Conservation (phyloP, 2,888 invertebrate species). For the Xestia rhomboidea region DNA sequence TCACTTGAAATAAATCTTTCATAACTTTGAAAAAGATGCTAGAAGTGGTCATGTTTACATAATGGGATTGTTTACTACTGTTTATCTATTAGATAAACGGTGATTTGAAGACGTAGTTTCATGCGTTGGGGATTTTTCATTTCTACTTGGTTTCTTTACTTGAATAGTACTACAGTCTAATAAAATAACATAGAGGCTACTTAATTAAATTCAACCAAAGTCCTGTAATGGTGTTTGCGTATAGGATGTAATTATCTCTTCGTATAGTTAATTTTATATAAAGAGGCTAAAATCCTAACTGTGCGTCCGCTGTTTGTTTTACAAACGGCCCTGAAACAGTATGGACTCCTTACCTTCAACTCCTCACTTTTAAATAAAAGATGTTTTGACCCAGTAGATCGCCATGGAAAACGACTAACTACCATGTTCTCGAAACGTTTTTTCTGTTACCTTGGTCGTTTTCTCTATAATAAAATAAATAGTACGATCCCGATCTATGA, state of each 20-base stretch:
- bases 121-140: not conserved
- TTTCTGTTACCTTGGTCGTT: no score
- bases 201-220: not conserved
- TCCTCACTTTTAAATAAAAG: no score
- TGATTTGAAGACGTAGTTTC: not conserved
- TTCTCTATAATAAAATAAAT: no score
- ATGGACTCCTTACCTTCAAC: no score
- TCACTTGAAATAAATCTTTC: conserved; percentile 76
- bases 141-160: not conserved
- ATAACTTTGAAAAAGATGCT: conserved; percentile 58
- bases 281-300: no score
- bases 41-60: conserved; percentile 29
- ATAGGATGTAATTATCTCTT: not conserved
- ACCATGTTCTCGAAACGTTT: no score
- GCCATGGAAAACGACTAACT: no score
- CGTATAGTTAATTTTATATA: no score
- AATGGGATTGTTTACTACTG: conserved; percentile 15
- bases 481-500: no score
- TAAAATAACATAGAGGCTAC: not conserved
- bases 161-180: not conserved
- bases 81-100: not conserved
- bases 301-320: no score
- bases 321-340: no score
- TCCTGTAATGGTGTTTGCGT: not conserved
- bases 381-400: no score